These are phyloP conservation scores for Pseudomyrmex concolor DNA, from an alignment of 1,140 invertebrate species.

Conservation along the genomic window DNA sequence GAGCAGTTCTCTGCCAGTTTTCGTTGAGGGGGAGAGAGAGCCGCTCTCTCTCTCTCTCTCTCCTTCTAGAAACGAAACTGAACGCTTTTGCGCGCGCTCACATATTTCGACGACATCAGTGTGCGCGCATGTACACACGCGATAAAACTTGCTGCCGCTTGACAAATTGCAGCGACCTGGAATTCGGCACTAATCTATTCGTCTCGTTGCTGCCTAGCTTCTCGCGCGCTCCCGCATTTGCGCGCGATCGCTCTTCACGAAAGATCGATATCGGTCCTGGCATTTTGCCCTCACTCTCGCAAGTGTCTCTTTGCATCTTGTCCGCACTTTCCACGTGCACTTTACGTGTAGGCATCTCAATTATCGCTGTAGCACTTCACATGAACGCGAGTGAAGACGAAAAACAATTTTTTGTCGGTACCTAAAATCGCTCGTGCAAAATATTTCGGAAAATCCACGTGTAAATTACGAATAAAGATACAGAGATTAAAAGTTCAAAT, in stretches of 20 bases:
- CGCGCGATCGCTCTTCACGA: slow-evolving; percentile 7
- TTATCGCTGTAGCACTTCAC: slow-evolving; percentile 1
- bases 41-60: slow-evolving; percentile 7
- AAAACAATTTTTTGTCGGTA: background rate
- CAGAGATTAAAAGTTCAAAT: background rate
- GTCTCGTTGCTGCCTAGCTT: slow-evolving; percentile 52
- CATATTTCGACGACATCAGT: slow-evolving; percentile 3
- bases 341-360: background rate
- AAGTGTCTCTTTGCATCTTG: background rate
- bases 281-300: slow-evolving; percentile 28
- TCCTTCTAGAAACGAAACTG: slow-evolving; percentile 15
- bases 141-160: slow-evolving; percentile 59
- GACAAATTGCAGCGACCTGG: slow-evolving; percentile 65
- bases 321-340: slow-evolving; percentile 6
- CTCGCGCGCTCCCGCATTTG: background rate
- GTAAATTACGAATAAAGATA: background rate
- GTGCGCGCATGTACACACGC: background rate
- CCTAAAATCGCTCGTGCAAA: background rate
- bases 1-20: slow-evolving; percentile 46
- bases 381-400: background rate
- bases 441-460: background rate
- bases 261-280: slow-evolving; percentile 63
- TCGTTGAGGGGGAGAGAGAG: slow-evolving; percentile 21
- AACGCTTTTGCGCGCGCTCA: slow-evolving; percentile 1
- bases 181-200: slow-evolving; percentile 71